These are phyloP conservation scores for Heliconius melpomene DNA, from an alignment of 1,140 invertebrate species.

Conservation along the genomic window DNA sequence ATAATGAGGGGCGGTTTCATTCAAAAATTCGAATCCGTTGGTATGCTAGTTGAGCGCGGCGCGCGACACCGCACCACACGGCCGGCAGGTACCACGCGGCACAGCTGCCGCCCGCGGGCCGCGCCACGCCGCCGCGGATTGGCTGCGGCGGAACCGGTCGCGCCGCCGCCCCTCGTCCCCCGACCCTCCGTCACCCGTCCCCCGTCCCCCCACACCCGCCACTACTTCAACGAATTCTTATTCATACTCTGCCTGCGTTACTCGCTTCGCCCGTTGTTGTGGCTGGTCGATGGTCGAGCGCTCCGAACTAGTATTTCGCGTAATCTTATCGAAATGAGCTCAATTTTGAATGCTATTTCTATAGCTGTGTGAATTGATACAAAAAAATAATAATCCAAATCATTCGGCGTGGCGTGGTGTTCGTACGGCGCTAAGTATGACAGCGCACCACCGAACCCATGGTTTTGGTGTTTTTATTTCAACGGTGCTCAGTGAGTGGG, in stretches of 20 bases:
- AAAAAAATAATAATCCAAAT: slow-evolving; percentile 30
- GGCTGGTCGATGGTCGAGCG: slow-evolving; percentile 30
- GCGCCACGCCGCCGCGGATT: slow-evolving; percentile 62
- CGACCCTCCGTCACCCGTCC: slow-evolving; percentile 32
- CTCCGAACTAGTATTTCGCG: slow-evolving; percentile 67
- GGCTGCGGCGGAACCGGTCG: slow-evolving; percentile 67
- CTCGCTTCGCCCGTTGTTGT: slow-evolving; percentile 72
- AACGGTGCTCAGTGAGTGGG: slow-evolving; percentile 67
- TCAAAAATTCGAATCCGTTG: slow-evolving; percentile 57
- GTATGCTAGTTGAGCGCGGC: slow-evolving; percentile 55
- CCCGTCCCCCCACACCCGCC: background rate
- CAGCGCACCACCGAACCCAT: slow-evolving; percentile 58
- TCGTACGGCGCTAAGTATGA: slow-evolving; percentile 61
- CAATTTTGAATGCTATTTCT: slow-evolving; percentile 57
- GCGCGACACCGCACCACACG: slow-evolving; percentile 14
- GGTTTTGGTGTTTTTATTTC: slow-evolving; percentile 76
- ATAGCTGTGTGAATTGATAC: slow-evolving; percentile 46
- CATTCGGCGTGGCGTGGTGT: slow-evolving; percentile 24
- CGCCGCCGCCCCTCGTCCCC: slow-evolving; percentile 46
- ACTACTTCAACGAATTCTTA: slow-evolving; percentile 76
- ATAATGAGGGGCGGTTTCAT: slow-evolving; percentile 58
- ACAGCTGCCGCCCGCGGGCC: slow-evolving; percentile 55
- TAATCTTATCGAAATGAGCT: slow-evolving; percentile 78
- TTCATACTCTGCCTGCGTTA: slow-evolving; percentile 66
- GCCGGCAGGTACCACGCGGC: slow-evolving; percentile 64